Evolutionary conservation across 2,113 vertebrate genomes (phyloP).

Genomic region (Chaenocephalus aceratus): DNA sequence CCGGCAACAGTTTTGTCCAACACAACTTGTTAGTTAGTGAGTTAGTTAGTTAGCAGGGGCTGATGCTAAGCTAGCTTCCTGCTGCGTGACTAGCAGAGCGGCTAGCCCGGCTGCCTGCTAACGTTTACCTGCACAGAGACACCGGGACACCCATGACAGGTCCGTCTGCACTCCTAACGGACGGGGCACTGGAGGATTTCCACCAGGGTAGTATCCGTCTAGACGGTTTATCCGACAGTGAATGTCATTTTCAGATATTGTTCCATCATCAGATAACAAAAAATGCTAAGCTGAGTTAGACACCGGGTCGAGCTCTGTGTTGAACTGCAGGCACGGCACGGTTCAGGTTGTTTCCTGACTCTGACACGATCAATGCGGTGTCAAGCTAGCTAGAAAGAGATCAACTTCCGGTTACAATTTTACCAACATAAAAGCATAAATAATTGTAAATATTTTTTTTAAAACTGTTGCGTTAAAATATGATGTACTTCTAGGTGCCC

Average conservation of each 20-base stretch:
- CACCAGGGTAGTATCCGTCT: background rate
- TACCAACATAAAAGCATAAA: slow-evolving; percentile 47
- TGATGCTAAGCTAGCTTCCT: slow-evolving; percentile 27
- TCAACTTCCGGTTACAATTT: background rate
- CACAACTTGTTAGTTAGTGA: background rate
- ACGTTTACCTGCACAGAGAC: slow-evolving; percentile 45
- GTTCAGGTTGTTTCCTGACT: slow-evolving; percentile 54
- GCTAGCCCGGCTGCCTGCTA: slow-evolving; percentile 34
- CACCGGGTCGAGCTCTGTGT: slow-evolving; percentile 20
- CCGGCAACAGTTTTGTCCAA: background rate
- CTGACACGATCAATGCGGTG: background rate
- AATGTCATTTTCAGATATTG: fast-evolving
- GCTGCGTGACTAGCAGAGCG: slow-evolving; percentile 30
- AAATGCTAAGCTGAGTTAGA: background rate
- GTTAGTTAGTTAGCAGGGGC: background rate
- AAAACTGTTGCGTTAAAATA: no score
- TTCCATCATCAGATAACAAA: slow-evolving; percentile 15
- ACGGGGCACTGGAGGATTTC: background rate
- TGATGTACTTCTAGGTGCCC: no score
- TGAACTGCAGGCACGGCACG: background rate
- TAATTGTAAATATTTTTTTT: no score
- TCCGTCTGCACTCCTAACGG: background rate
- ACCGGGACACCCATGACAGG: slow-evolving; percentile 34
- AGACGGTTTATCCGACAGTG: background rate
- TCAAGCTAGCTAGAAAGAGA: background rate